Evolutionary conservation across 2,113 vertebrate genomes (phyloP).

Genomic region (Baryphthengus martii): DNA sequence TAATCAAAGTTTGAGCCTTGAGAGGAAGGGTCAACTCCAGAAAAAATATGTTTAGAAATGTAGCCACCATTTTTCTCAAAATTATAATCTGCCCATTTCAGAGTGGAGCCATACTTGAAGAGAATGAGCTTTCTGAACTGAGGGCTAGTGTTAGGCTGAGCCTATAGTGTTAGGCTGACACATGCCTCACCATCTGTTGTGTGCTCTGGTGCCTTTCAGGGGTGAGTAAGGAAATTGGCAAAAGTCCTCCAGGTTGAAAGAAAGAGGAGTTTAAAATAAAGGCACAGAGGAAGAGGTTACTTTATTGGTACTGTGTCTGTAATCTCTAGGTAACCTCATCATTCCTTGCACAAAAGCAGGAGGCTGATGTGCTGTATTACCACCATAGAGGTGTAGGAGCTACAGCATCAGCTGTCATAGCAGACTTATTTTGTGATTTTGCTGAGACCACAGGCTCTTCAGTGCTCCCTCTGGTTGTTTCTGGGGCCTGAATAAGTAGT

Average conservation of each 20-base stretch:
- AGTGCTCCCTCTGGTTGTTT: background rate
- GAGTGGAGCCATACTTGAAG: accelerated
- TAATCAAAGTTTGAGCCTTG: background rate
- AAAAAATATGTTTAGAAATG: background rate
- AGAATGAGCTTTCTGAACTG: background rate
- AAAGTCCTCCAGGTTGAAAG: background rate
- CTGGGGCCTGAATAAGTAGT: background rate
- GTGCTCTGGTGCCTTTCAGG: background rate
- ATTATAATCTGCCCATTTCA: background rate
- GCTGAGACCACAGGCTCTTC: background rate
- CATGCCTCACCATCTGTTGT: background rate
- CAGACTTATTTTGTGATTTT: background rate
- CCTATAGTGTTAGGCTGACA: background rate
- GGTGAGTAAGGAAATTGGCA: background rate
- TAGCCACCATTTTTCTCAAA: background rate
- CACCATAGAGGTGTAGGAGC: background rate
- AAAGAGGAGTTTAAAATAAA: background rate
- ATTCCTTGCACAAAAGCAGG: background rate
- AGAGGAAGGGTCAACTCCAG: background rate
- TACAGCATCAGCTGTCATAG: background rate
- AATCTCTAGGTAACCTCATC: background rate
- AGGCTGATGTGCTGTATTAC: background rate
- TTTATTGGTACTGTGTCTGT: background rate
- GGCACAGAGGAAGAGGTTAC: background rate
- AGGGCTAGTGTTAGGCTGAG: background rate